A percentile compares a stretch with the other conserved stretches of the same genome.
Conservation (phyloP, 1,140 invertebrate species). For the Caerostris darwini region DNA sequence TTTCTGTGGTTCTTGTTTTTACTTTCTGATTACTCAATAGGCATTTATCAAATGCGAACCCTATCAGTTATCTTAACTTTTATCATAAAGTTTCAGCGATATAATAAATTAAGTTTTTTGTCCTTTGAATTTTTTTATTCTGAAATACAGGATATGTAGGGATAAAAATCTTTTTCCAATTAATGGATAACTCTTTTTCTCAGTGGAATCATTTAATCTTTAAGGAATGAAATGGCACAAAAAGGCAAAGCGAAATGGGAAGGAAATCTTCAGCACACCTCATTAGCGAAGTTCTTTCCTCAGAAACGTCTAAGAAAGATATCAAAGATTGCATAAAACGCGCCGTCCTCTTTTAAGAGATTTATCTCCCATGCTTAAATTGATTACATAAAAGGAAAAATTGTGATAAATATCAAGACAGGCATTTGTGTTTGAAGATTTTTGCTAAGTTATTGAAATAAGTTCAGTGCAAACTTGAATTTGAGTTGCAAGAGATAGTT, state of each 20-base stretch:
- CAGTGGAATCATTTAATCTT: slow-evolving; percentile 46
- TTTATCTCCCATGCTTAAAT: slow-evolving; percentile 68
- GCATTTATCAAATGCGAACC: slow-evolving; percentile 27
- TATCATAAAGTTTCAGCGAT: not conserved
- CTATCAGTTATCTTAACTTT: not conserved
- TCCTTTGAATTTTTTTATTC: not conserved
- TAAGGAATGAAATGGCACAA: not conserved
- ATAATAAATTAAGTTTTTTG: slow-evolving; percentile 31
- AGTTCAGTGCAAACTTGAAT: not conserved
- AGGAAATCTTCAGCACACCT: slow-evolving; percentile 56
- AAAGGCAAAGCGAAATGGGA: slow-evolving; percentile 56
- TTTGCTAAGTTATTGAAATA: slow-evolving; percentile 60
- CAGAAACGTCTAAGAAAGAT: slow-evolving; percentile 29
- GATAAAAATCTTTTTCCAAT: slow-evolving; percentile 53
- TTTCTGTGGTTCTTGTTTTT: not conserved
- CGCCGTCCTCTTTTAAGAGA: slow-evolving; percentile 48
- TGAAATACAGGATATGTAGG: not conserved
- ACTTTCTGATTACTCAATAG: not conserved
- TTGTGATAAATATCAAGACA: slow-evolving; percentile 55
- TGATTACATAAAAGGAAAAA: slow-evolving; percentile 65
- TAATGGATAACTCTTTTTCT: slow-evolving; percentile 42
- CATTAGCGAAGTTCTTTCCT: slow-evolving; percentile 41
- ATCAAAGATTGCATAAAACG: slow-evolving; percentile 67
- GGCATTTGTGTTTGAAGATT: slow-evolving; percentile 49
- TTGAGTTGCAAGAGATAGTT: slow-evolving; percentile 7